Conservation (phyloP, 2,113 vertebrate species). For the Protobothrops mucrosquamatus region DNA sequence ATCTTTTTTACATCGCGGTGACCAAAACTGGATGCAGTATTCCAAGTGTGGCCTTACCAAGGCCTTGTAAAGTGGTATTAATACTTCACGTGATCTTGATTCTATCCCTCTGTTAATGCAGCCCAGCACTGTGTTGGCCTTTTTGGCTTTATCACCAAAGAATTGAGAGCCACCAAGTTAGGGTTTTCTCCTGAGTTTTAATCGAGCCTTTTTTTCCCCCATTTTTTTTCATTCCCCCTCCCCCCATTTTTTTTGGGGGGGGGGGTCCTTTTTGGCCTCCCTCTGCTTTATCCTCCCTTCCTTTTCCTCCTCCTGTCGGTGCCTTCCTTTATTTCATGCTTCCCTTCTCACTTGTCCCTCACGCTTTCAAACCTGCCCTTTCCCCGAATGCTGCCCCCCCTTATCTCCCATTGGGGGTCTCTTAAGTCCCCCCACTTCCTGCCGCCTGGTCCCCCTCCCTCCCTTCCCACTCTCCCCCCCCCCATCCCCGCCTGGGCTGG, state of each 20-base stretch:
- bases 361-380: not conserved
- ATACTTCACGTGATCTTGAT: too few relatives aligned
- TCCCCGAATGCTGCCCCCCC: not conserved
- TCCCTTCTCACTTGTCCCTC: not conserved
- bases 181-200: not conserved
- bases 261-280: not conserved
- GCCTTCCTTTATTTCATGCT: constrained; percentile 44
- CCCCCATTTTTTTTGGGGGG: not conserved
- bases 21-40: too few relatives aligned
- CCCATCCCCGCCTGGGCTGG: not conserved
- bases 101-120: too few relatives aligned
- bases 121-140: too few relatives aligned
- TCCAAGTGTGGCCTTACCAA: too few relatives aligned
- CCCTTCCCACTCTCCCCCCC: not conserved
- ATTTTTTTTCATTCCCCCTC: not conserved
- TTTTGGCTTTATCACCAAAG: not conserved
- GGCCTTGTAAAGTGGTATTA: too few relatives aligned
- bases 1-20: too few relatives aligned
- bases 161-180: not conserved
- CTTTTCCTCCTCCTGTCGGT: constrained; percentile 3
- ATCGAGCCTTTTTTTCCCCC: not conserved
- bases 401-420: not conserved
- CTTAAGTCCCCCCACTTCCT: not conserved
- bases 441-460: not conserved
- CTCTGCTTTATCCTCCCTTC: not conserved